These are phyloP conservation scores for Podarcis cretensis DNA, from an alignment of 2,113 vertebrate genomes.

Conservation along the genomic window DNA sequence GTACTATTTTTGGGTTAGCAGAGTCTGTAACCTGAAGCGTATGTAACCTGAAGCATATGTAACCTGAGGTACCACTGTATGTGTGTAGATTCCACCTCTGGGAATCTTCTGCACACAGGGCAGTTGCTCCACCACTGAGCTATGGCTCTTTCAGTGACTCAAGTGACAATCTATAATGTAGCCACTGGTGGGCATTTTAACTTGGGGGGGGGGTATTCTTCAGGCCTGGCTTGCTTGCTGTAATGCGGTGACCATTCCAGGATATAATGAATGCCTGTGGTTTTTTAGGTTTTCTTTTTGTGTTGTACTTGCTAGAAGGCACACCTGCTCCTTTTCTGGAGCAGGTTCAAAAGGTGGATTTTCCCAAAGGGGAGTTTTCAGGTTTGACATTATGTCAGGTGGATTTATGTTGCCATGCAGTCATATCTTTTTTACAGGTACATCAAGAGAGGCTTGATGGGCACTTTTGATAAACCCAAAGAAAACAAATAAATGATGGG, in stretches of 20 bases:
- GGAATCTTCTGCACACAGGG: no score
- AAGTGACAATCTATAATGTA: neutral
- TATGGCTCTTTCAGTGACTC: no score
- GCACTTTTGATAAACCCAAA: slow-evolving; percentile 47
- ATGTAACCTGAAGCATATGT: no score
- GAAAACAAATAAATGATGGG: slow-evolving; percentile 47
- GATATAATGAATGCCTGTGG: neutral
- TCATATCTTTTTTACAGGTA: slow-evolving; percentile 4
- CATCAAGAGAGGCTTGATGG: slow-evolving; percentile 27
- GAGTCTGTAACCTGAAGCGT: no score
- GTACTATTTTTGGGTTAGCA: no score
- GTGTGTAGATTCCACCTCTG: no score
- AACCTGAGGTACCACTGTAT: no score
- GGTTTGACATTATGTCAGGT: neutral
- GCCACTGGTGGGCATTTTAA: neutral
- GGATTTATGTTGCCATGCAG: slow-evolving; percentile 5
- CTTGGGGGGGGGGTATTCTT: no score
- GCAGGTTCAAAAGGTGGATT: neutral
- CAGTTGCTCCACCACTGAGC: neutral
- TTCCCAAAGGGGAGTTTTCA: neutral
- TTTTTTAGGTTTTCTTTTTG: neutral
- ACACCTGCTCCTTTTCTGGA: neutral
- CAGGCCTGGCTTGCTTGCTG: neutral
- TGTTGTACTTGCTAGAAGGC: neutral
- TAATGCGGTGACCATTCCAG: neutral